A percentile compares a stretch with the other conserved stretches of the same genome.
These are phyloP conservation scores for Lytechinus variegatus DNA, from an alignment of 35 echinoderm and acorn worm species.

Conservation along the genomic window DNA sequence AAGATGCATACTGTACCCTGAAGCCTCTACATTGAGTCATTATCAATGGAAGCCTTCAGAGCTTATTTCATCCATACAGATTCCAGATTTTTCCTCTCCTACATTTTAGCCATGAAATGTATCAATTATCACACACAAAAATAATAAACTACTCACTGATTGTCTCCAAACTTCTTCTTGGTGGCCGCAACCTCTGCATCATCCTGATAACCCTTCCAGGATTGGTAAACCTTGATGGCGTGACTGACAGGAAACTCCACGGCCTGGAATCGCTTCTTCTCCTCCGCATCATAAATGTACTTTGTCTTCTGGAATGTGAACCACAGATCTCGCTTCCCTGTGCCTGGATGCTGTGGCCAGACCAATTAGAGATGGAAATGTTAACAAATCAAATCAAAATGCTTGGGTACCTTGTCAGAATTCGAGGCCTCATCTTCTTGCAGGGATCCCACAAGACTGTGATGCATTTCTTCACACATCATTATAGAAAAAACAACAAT, in stretches of 20 bases:
- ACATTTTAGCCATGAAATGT: neutral
- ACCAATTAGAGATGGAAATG: neutral
- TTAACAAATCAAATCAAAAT: too few relatives aligned
- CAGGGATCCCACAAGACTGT: too few relatives aligned
- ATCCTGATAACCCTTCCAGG: slow-evolving; percentile 89
- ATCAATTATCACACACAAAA: neutral
- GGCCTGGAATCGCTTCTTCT: slow-evolving; percentile 89
- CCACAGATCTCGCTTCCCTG: slow-evolving; percentile 60
- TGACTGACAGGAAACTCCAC: slow-evolving; percentile 83
- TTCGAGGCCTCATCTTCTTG: too few relatives aligned
- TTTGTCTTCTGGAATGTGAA: slow-evolving; percentile 96
- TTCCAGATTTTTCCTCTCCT: neutral
- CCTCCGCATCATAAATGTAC: slow-evolving; percentile 93
- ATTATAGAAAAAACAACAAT: too few relatives aligned
- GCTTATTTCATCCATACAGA: too few relatives aligned
- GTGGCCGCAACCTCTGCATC: slow-evolving; percentile 69
- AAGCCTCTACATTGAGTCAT: too few relatives aligned
- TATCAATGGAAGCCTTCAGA: too few relatives aligned
- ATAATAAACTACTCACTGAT: slow-evolving; percentile 52
- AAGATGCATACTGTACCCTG: too few relatives aligned
- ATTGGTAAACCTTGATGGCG: slow-evolving; percentile 71
- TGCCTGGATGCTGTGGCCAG: neutral
- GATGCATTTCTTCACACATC: too few relatives aligned
- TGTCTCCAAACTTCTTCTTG: slow-evolving; percentile 81
- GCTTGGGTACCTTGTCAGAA: too few relatives aligned